Conservation (phyloP, 2,797 vertebrate species). For the Acipenser ruthenus region DNA sequence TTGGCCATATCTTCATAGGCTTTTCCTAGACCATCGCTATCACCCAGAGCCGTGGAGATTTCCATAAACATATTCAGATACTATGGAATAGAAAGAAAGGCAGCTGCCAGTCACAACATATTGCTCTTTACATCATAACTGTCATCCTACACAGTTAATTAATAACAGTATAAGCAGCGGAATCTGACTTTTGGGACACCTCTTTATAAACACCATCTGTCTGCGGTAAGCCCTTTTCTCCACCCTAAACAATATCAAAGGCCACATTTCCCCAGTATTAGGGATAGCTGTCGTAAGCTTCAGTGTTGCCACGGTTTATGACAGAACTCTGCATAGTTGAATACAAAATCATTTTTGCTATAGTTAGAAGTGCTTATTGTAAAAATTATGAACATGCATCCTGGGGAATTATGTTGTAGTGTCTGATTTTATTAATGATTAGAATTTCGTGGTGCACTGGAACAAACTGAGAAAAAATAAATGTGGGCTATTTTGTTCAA, state of each 20-base stretch:
- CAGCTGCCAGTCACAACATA: not conserved
- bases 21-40: slow-evolving; percentile 33
- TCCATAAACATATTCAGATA: slow-evolving; percentile 37
- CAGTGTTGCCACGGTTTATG: not conserved
- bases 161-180: slow-evolving; percentile 11
- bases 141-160: slow-evolving; percentile 10
- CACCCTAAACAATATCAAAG: not conserved
- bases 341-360: not conserved
- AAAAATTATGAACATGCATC: not conserved
- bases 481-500: slow-evolving; percentile 16
- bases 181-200: not conserved
- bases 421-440: not conserved
- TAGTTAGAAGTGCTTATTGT: not conserved
- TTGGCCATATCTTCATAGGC: slow-evolving; percentile 40
- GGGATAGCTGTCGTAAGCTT: slow-evolving; percentile 5
- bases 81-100: slow-evolving; percentile 25
- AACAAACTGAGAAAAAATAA: slow-evolving; percentile 47
- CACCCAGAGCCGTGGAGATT: slow-evolving; percentile 29
- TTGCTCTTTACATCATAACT: not conserved
- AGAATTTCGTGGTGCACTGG: not conserved
- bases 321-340: not conserved
- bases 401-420: not conserved
- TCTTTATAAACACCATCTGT: slow-evolving; percentile 4
- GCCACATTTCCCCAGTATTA: not conserved
- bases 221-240: not conserved